phyloP scores from a whole-genome alignment of 2,797 vertebrate species.

The Darevskia mixta region DNA sequence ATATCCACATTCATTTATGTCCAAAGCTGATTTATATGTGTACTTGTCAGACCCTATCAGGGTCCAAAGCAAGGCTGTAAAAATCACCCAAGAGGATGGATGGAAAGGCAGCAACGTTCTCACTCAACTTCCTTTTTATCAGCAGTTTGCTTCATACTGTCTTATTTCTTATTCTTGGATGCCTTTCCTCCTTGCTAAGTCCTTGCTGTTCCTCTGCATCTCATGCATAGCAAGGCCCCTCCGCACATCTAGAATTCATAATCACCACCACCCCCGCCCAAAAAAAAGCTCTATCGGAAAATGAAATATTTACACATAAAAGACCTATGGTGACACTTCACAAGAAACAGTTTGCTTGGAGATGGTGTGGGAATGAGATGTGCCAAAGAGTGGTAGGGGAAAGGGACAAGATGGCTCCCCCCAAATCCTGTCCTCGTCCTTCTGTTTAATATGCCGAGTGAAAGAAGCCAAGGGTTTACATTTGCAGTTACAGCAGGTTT shows the following conservation, averaged over 20 bases:
- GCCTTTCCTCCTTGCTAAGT: slow-evolving; percentile 68
- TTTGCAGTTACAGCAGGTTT: slow-evolving; percentile 26
- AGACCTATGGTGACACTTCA: slow-evolving; percentile 68
- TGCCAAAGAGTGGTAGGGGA: slow-evolving; percentile 20
- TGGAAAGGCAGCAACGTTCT: slow-evolving; percentile 32
- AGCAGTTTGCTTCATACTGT: slow-evolving; percentile 45
- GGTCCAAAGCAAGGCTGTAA: slow-evolving; percentile 4
- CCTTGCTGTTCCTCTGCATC: slow-evolving; percentile 71
- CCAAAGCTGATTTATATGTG: slow-evolving; percentile 24
- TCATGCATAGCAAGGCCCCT: slow-evolving; percentile 79
- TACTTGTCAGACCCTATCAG: slow-evolving; percentile 41
- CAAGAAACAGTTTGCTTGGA: slow-evolving; percentile 54
- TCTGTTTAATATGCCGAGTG: slow-evolving; percentile 45
- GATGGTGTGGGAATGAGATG: slow-evolving; percentile 33
- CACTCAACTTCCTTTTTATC: slow-evolving; percentile 45
- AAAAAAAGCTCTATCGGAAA: slow-evolving; percentile 82
- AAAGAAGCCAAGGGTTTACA: slow-evolving; percentile 45
- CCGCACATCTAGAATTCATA: slow-evolving; percentile 84
- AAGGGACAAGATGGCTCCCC: rapidly evolving
- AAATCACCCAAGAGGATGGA: slow-evolving; percentile 30
- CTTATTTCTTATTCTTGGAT: slow-evolving; percentile 67
- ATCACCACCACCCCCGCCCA: slow-evolving; percentile 66
- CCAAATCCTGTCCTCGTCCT: slow-evolving; percentile 11
- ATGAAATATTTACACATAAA: slow-evolving; percentile 84
- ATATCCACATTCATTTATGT: background rate